Conservation (phyloP, 2,888 invertebrate species). For the Mylabris sibirica region DNA sequence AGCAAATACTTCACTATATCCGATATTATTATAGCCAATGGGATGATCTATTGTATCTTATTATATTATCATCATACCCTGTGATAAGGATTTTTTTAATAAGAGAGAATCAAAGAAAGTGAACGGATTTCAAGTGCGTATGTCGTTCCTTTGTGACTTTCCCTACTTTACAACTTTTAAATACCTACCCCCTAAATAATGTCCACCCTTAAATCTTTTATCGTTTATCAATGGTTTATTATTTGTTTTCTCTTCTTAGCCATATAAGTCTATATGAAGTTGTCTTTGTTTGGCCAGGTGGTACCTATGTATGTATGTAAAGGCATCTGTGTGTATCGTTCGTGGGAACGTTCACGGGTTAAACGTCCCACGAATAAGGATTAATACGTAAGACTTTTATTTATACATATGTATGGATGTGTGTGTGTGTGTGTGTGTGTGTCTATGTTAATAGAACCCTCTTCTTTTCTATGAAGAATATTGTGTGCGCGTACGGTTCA, state of each 20-base stretch:
- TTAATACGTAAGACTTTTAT: slow-evolving; percentile 32
- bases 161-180: too few species aligned
- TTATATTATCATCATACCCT: too few species aligned
- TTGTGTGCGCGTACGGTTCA: neutral
- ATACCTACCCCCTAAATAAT: too few species aligned
- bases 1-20: too few species aligned
- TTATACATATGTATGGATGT: slow-evolving; percentile 33
- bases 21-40: too few species aligned
- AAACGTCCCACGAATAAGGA: slow-evolving; percentile 46
- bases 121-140: too few species aligned
- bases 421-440: slow-evolving; percentile 38
- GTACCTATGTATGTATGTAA: slow-evolving; percentile 34
- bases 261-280: neutral
- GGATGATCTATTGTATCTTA: too few species aligned
- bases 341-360: slow-evolving; percentile 48
- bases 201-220: slow-evolving; percentile 7
- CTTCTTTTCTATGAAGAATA: neutral
- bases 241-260: slow-evolving; percentile 12
- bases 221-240: neutral
- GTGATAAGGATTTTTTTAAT: too few species aligned
- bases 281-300: slow-evolving; percentile 43
- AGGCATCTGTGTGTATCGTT: slow-evolving; percentile 47
- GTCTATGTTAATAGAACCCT: slow-evolving; percentile 36
- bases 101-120: too few species aligned
- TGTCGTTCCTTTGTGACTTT: too few species aligned